Conservation (phyloP, 35 echinoderm and acorn worm genomes). For the Amphiura filiformis region DNA sequence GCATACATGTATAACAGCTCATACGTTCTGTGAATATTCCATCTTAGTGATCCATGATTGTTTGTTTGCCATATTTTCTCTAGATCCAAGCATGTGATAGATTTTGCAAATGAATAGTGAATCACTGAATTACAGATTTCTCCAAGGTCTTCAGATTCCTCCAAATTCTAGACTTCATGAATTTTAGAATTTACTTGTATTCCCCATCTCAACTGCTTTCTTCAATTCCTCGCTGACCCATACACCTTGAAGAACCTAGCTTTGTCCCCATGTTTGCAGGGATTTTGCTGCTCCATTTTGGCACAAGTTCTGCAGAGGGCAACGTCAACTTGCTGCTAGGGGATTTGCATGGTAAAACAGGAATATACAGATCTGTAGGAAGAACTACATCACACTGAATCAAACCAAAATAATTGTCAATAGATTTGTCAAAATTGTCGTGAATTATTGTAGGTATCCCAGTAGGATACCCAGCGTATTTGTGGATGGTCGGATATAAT, state of each 20-base stretch:
- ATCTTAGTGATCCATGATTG: too few relatives aligned
- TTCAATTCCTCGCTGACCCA: not conserved
- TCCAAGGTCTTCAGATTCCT: too few relatives aligned
- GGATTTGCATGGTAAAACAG: not conserved
- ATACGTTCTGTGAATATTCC: too few relatives aligned
- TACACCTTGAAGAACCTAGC: not conserved
- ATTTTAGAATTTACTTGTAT: not conserved
- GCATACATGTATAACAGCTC: too few relatives aligned
- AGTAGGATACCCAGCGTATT: not conserved
- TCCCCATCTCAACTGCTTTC: not conserved
- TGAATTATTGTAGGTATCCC: not conserved
- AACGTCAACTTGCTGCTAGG: not conserved
- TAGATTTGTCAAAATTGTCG: too few relatives aligned
- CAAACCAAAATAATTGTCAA: not conserved
- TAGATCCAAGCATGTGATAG: too few relatives aligned
- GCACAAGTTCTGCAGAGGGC: not conserved
- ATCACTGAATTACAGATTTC: too few relatives aligned
- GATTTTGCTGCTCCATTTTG: not conserved
- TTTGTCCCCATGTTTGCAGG: not conserved
- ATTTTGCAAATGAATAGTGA: too few relatives aligned
- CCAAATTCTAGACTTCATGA: not conserved
- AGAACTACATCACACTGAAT: not conserved
- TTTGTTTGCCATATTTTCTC: too few relatives aligned
- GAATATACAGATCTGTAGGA: not conserved
- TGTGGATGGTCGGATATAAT: not conserved